Base-by-base conservation (phyloP, 2,797 vertebrate genomes). In the Hypotaenidia okinawae region DNA sequence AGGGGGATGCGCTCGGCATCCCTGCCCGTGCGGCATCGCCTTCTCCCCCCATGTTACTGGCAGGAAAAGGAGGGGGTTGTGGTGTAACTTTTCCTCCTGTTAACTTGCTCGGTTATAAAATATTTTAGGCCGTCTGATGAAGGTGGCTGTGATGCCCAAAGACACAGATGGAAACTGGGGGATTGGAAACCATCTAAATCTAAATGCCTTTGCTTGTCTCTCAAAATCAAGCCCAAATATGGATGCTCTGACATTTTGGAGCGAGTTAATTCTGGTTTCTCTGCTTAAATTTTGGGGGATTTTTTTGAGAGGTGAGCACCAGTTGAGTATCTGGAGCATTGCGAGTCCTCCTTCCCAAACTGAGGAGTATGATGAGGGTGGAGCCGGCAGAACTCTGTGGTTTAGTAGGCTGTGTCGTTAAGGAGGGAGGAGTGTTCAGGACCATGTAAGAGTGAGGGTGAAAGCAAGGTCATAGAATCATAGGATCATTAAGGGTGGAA, bases 1-100 rank as follows among this genome's bases (percentile, higher is more conserved):
- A 9, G 55, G 35, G 43, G 63, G 41, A 76, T 55, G 55, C 6
- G 0, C 30, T 79, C 7, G 3, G 68, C 51, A 47, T 62, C 68
- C 52, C 72, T 87, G 61, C 43, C 5, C 0, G 0, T 8, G 13
- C 1, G 2, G 35, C 66, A 23, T 49, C 0, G 0, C 63, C n/a
- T 81, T 49, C 84, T 37, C 69, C 68, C 91, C 28, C 24, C 25
- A 4, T 1, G 0, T 66, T 51, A 8, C 49, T 73, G 77, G 58
- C 85, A 59, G 66, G 59, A 90, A 67, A 77, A 27, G 47, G 49
- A 85, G 47, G 14, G 19, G 10, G 57, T 63, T 0, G 0, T 63
- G 86, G 80, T 32, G 49, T 67, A 52, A n/a, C 1, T 5, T 24
- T 78, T 81, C 76, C 66, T 88, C 11, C 47, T 55, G 21, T 21